Base-by-base conservation (phyloP, 2,113 vertebrate species). In the Ophthalmolycus amberensis region DNA sequence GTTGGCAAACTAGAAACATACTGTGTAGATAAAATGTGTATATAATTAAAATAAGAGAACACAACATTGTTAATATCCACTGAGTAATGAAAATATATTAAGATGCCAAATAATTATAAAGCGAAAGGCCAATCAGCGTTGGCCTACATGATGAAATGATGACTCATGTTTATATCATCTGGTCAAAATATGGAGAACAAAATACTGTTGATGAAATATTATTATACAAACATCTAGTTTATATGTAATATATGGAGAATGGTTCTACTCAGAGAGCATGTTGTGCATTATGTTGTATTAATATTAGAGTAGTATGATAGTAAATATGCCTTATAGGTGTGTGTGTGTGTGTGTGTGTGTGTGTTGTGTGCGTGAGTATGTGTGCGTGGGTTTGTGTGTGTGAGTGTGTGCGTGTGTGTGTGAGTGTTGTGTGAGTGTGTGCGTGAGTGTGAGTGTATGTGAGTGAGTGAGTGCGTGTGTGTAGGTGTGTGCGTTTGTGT, bases 1-100 rank as follows among this genome's bases (percentile, higher is more conserved):
- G 18, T 58, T 60, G 40, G 68, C 54, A 64, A 73, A 76, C 37
- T 79, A 50, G 18, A 71, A 46, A 34, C 3, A 56, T 6, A 29
- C 18, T 2, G 44, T 40, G 5, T 2, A 42, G 20, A 62, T 5
- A 54, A 54, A 54, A 56, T 40, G 0, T 22, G 14, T 14, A 69
- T 18, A 11, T 14, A 38, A 38, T 2, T 27, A 0, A 70, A 42
- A 59, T 1, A 15, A 29, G 27, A 34, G 11, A 34, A 27, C 27
- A 48, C n/a, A 25, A 42, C 4, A 38, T 38, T 25, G 22, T 38
- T 29, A 29, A 29, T 34, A 54, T 20, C 54, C 22, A 9, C 27
- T 44, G 9, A 11, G 48, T 6, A 16, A 34, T 34, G 6, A 6
- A 34, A n/a, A 56, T 10, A 25, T 56, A 3, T 25, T 11, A n/a